Evolutionary conservation across 2,888 invertebrate genomes (phyloP), one percentile per base, ranked within the genome.

Genomic region (Rugalucina vietnamica): DNA sequence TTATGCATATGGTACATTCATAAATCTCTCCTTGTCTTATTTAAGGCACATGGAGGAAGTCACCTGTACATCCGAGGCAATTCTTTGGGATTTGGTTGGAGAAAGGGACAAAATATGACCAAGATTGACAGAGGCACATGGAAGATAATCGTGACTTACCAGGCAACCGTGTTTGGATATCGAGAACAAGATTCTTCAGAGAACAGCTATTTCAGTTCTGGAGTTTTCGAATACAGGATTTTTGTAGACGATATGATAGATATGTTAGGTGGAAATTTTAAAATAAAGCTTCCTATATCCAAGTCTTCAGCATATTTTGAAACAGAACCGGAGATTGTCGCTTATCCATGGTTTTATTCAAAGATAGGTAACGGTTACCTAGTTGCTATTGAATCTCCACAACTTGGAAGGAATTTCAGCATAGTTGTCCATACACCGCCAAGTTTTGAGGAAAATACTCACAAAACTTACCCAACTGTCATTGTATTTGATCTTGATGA

Each of bases 251-350:
- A 84, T 24, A 32, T 18, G 0, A 60, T 39, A 12, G 77, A 84
- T 29, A 84, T 84, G 84, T 12, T 77, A n/a, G 84, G 84, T 54
- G 84, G 76, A 24, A 84, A 79, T 32, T 76, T 80, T 65, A 73
- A 50, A 27, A 27, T 84, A 2, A n/a, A 74, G 2, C 54, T 73
- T 43, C 84, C 73, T 34, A 50, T 73, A 0, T 81, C 76, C 21
- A n/a, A 37, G n/a, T 37, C 39, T 18, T 81, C 76, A 4, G 5
- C 24, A 14, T 80, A 84, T 54, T 84, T 84, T 27, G 37, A 50
- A 1, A 14, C 1, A 27, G 43, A 37, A 3, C 76, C 79, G 14
- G 39, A 60, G 1, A 74, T 74, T 39, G 1, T 37, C 14, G 39
- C 57, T 18, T 77, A 76, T 72, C 84, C 84, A 24, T 79, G 79